These are phyloP conservation scores for Halcyon badia DNA, from an alignment of 2,797 vertebrate genomes.

Conservation along the genomic window DNA sequence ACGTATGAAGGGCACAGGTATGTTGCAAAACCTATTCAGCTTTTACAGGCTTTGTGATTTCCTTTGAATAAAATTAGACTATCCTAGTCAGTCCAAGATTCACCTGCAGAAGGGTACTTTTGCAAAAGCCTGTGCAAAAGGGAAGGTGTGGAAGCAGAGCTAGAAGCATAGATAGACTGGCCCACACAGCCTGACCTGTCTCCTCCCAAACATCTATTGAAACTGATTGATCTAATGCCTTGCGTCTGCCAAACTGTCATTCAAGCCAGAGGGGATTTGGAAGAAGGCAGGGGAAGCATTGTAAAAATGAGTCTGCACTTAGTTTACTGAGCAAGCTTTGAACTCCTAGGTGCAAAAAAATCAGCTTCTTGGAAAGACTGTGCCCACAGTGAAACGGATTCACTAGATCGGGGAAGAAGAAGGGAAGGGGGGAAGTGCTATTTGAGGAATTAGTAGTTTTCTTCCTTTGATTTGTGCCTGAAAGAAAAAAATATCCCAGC, in stretches of 20 bases:
- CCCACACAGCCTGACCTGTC: conserved; percentile 68
- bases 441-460: conserved; percentile 56
- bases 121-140: not conserved
- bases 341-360: conserved; percentile 68
- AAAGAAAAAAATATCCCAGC: conserved; percentile 73
- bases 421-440: not conserved
- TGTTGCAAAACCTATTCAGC: not conserved
- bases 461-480: conserved; percentile 77
- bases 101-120: not conserved
- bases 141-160: not conserved
- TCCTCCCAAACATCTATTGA: conserved; percentile 69
- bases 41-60: not conserved
- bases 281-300: conserved; percentile 69
- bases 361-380: conserved; percentile 47
- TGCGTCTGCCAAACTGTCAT: conserved; percentile 80
- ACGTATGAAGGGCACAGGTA: not conserved
- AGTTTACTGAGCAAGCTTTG: conserved; percentile 72
- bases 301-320: conserved; percentile 71
- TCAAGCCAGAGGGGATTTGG: conserved; percentile 78
- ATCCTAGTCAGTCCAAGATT: not conserved
- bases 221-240: conserved; percentile 77
- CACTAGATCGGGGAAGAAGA: not conserved
- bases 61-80: not conserved
- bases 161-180: conserved; percentile 23
- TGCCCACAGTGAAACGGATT: conserved; percentile 43